Base-by-base conservation (phyloP, 2,113 vertebrate species). In the Ctenodactylus gundi region DNA sequence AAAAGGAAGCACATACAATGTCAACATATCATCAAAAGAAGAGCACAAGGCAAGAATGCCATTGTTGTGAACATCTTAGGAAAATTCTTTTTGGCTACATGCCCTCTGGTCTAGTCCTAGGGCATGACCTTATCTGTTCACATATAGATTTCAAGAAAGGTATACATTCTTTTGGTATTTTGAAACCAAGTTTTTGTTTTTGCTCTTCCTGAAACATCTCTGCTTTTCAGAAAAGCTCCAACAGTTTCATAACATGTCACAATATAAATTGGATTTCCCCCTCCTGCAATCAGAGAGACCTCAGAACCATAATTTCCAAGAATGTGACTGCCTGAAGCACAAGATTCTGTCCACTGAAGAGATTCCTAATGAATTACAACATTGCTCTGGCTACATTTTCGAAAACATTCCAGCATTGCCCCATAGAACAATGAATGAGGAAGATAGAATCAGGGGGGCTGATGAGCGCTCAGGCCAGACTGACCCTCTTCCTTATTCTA, bases 301-400 rank as follows among this genome's bases (percentile, higher is more conserved):
- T 96, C 91, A 94, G 93, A 81, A 91, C 29, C 70, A 87, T 80
- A 57, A 90, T 94, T 96, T 97, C 90, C 95, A 97, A 95, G 92
- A 96, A 96, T 88, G 53, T 88, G 85, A 70, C 55, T 65, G 51
- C 94, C 86, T 91, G 60, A 96, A 96, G 72, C 41, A 65, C 44
- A 93, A 96, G 51, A 67, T n/a, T 76, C 29, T 95, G 62, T 94
- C 76, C 87, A 57, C 81, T 90, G 90, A 88, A 90, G 89, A 93
- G 90, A 96, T 80, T 95, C 64, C 13, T n/a, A 39, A 60, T 77
- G 90, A 76, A 73, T 96, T 97, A 91, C 92, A 88, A 81, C 94
- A 93, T 34, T 90, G 65, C 60, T 51, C 80, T 87, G 80, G 80
- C 84, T 91, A 25, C 92, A 41, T 14, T 31, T 70, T 68, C 90